Base-by-base conservation (phyloP, 2,113 vertebrate species). In the Chionomys nivalis region DNA sequence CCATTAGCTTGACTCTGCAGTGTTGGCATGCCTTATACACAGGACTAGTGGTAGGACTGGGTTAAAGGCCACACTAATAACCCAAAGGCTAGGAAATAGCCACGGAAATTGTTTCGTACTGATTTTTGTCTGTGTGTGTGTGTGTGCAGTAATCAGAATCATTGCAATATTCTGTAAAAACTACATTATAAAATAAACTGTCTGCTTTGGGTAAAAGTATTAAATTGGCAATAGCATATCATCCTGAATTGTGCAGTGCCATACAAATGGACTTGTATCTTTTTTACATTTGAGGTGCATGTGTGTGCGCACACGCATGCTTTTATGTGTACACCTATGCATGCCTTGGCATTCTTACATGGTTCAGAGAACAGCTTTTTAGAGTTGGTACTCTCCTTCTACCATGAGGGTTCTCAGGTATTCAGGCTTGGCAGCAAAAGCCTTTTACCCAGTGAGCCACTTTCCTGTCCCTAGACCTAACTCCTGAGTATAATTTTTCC, bases 1-100 rank as follows among this genome's bases (percentile, higher is more conserved):
- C 97, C 89, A 94, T 97, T 96, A 89, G 39, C 96, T 93, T 95
- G 66, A 93, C 86, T 58, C 79, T 89, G 78, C 86, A 90, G 72
- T 19, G 39, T 65, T 16, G 3, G 76, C 7, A 19, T n/a, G 52
- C 8, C 0, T 13, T 75, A 44, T 88, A 42, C 14, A 1, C 85
- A 87, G 39, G 72, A 68, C 14, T 93, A 87, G 92, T 61, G 58
- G 19, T 5, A 5, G 4, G 42, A 24, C 44, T 17, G 10, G 90
- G 76, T 6, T 89, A 44, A 94, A 92, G 90, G 86, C 2, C 68
- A 9, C 47, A 36, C 12, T 61, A 4, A 21, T 63, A 63, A 65
- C 52, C 86, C 24, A 1, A 21, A 70, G 83, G n/a, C 66, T 28
- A 11, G 28, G 24, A 63, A 81, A 24, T 36, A 9, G 21, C 23